A percentile compares a stretch with the other conserved stretches of the same genome.
These are phyloP conservation scores for Chionis minor DNA, from an alignment of 2,113 vertebrate genomes.

Conservation along the genomic window DNA sequence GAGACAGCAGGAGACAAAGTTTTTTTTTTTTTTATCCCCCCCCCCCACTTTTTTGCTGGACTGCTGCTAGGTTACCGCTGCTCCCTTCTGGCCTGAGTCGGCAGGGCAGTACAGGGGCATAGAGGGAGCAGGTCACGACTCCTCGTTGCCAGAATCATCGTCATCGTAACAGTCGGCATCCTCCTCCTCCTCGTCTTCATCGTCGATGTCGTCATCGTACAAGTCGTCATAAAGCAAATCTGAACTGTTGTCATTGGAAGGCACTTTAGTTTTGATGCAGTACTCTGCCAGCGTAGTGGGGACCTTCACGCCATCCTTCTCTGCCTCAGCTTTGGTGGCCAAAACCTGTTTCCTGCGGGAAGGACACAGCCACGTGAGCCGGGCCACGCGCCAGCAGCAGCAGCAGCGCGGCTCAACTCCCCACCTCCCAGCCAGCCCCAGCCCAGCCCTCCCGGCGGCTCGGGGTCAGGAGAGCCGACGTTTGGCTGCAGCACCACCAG, in stretches of 20 bases:
- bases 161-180: slow-evolving; percentile 91
- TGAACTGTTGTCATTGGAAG: slow-evolving; percentile 98
- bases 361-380: background rate
- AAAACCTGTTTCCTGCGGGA: slow-evolving; percentile 90
- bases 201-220: slow-evolving; percentile 94
- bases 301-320: slow-evolving; percentile 96
- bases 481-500: background rate
- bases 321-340: slow-evolving; percentile 93
- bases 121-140: slow-evolving; percentile 85
- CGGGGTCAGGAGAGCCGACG: background rate
- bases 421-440: background rate
- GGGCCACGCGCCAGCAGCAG: accelerated
- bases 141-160: slow-evolving; percentile 97
- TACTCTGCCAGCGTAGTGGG: slow-evolving; percentile 97
- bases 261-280: slow-evolving; percentile 98
- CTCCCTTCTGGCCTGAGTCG: slow-evolving; percentile 79
- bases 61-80: slow-evolving; percentile 72
- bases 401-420: accelerated
- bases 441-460: background rate
- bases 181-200: slow-evolving; percentile 91
- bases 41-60: slow-evolving; percentile 58
- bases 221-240: slow-evolving; percentile 98
- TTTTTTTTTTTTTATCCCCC: background rate
- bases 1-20: slow-evolving; percentile 74
- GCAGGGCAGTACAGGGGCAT: slow-evolving; percentile 74